These are phyloP conservation scores for Chaenocephalus aceratus DNA, from an alignment of 2,113 vertebrate genomes.

Conservation along the genomic window DNA sequence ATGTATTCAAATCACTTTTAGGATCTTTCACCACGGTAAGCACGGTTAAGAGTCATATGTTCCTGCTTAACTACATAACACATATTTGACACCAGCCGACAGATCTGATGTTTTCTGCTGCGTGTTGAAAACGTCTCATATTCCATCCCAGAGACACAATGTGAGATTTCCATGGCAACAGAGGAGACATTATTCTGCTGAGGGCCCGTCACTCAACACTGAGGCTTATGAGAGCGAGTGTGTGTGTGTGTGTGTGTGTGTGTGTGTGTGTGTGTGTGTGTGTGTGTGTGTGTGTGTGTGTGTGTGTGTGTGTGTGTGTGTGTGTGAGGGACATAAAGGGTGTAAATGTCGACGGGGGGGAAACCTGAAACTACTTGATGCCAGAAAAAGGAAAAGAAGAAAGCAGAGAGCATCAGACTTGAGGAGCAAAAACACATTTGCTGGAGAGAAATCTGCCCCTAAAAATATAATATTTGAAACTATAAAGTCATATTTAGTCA, in stretches of 20 bases:
- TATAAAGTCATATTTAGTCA: no score
- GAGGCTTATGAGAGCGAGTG: constrained; percentile 52
- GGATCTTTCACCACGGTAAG: no score
- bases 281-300: no score
- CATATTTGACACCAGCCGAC: neutral
- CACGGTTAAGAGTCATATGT: neutral
- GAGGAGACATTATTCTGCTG: constrained; percentile 65
- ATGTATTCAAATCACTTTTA: no score
- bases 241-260: constrained; percentile 46
- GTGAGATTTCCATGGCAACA: constrained; percentile 64
- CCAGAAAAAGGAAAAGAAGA: neutral
- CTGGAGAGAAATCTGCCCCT: no score
- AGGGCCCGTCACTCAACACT: constrained; percentile 69
- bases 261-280: constrained; percentile 37
- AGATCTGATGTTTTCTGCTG: neutral
- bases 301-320: no score
- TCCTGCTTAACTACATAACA: neutral
- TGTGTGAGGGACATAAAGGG: constrained; percentile 46
- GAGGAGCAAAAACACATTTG: no score
- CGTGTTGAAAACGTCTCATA: constrained; percentile 49
- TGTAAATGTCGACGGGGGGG: constrained; percentile 41
- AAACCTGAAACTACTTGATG: constrained; percentile 69
- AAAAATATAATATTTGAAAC: no score
- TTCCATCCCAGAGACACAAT: constrained; percentile 60
- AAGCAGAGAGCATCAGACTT: constrained; percentile 17